Percentiles rank a stretch among this genome's conserved stretches.
These are phyloP conservation scores for Rhinolophus ferrumequinum DNA, from an alignment of 2,113 vertebrate species.

Conservation along the genomic window DNA sequence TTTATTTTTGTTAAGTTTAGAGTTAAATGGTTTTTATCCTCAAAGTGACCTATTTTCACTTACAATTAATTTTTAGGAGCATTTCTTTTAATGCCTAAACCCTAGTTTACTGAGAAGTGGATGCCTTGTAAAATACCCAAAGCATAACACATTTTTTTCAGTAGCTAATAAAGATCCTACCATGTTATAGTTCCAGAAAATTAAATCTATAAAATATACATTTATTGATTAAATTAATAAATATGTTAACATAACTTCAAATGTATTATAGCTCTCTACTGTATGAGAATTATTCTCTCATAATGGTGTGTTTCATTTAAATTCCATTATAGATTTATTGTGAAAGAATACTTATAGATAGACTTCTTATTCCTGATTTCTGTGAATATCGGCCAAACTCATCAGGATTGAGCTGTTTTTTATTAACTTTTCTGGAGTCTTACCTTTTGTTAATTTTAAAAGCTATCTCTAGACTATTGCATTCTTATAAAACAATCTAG, in stretches of 20 bases:
- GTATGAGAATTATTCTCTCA: slow-evolving; percentile 63
- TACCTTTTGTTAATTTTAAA: slow-evolving; percentile 75
- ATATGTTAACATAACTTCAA: slow-evolving; percentile 64
- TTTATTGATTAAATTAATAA: slow-evolving; percentile 80
- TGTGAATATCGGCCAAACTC: slow-evolving; percentile 71
- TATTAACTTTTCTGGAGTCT: slow-evolving; percentile 75
- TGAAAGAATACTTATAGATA: slow-evolving; percentile 64
- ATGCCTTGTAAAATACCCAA: slow-evolving; percentile 40
- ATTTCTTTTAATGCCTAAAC: slow-evolving; percentile 50
- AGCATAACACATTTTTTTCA: slow-evolving; percentile 52
- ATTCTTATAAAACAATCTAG: slow-evolving; percentile 67
- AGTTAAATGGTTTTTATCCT: not conserved
- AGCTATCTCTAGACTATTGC: slow-evolving; percentile 63
- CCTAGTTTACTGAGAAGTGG: slow-evolving; percentile 11
- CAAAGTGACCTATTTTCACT: not conserved
- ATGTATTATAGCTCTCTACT: slow-evolving; percentile 52
- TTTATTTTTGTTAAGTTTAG: not conserved
- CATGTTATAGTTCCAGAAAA: slow-evolving; percentile 63
- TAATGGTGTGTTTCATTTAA: slow-evolving; percentile 75
- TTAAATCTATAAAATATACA: slow-evolving; percentile 78
- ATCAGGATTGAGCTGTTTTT: slow-evolving; percentile 72
- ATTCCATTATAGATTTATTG: slow-evolving; percentile 77
- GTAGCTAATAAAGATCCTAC: slow-evolving; percentile 55
- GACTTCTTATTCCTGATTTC: slow-evolving; percentile 70
- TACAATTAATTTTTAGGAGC: not conserved